Conservation (phyloP, 2,113 vertebrate genomes). For the Pogona vitticeps region DNA sequence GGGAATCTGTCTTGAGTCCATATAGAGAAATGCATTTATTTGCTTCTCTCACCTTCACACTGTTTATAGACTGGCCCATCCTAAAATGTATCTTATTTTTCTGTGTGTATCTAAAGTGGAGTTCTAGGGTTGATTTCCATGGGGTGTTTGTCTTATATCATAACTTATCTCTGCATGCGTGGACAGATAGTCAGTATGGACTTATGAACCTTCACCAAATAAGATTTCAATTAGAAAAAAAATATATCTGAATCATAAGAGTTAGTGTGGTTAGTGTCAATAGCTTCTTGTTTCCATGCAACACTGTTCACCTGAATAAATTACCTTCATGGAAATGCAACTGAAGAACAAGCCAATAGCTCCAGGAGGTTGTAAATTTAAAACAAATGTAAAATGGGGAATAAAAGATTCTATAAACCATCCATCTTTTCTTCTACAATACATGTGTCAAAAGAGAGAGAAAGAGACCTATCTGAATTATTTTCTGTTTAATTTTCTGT, state of each 20-base stretch:
- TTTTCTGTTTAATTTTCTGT: background rate
- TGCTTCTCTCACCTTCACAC: constrained; percentile 1
- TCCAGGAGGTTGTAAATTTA: background rate
- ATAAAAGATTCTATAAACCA: background rate
- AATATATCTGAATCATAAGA: background rate
- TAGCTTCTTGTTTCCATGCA: background rate
- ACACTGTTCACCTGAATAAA: background rate
- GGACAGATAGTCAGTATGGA: background rate
- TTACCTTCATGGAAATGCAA: background rate
- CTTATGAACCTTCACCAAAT: background rate
- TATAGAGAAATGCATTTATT: constrained; percentile 37
- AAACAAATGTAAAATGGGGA: background rate
- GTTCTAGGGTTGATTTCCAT: background rate
- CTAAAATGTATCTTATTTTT: background rate
- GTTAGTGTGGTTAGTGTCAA: background rate
- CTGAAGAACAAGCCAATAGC: background rate
- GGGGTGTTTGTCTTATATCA: background rate
- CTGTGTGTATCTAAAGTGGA: background rate
- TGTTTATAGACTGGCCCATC: background rate
- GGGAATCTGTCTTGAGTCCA: background rate
- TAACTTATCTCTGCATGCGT: background rate
- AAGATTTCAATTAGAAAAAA: background rate
- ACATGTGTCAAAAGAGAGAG: background rate
- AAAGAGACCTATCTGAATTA: background rate
- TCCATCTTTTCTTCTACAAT: background rate